Evolutionary conservation across 2,113 vertebrate genomes (phyloP), one percentile per base, ranked within the genome.

Genomic region (Triplophysa siluroides): DNA sequence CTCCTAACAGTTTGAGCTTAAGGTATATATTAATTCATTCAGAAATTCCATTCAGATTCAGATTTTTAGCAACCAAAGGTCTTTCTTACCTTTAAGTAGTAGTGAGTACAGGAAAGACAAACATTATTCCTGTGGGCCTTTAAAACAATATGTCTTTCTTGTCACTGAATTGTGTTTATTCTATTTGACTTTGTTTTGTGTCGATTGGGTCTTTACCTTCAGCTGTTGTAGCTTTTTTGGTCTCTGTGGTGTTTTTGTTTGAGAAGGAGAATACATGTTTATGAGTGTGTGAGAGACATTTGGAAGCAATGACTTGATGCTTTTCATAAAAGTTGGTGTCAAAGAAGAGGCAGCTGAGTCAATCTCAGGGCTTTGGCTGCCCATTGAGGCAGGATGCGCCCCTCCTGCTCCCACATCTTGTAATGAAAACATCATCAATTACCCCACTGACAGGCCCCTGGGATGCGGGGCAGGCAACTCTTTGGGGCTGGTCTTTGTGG

Each of bases 381-480:
- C 85, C 88, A 38, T 85, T 86, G 89, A 92, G 83, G 83, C 85
- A 84, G 90, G 88, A 86, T 88, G 90, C 50, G 19, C 79, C 79
- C 73, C 76, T 45, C 76, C 93, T 91, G 91, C 88, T 89, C 92
- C 93, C 93, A 95, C 90, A 94, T 93, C 94, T 95, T 93, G 91
- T 92, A 94, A 95, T 93, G 93, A 96, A 97, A 96, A 95, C 94
- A 94, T 93, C 94, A 95, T 97, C 95, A 95, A 93, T 97, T 96
- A 95, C 89, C 90, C 88, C 86, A 86, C 88, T 92, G 93, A 95
- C 93, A 95, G 95, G 92, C 88, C 81, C 89, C 86, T 87, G 92
- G 92, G 93, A 94, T 90, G 89, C 58, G 18, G 85, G 89, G 85
- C 88, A 91, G 91, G 92, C 91, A 92, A 88, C 90, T 92, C 91